Conservation (phyloP, 1,140 invertebrate genomes). For the Brachionus asplanchnoidis region DNA sequence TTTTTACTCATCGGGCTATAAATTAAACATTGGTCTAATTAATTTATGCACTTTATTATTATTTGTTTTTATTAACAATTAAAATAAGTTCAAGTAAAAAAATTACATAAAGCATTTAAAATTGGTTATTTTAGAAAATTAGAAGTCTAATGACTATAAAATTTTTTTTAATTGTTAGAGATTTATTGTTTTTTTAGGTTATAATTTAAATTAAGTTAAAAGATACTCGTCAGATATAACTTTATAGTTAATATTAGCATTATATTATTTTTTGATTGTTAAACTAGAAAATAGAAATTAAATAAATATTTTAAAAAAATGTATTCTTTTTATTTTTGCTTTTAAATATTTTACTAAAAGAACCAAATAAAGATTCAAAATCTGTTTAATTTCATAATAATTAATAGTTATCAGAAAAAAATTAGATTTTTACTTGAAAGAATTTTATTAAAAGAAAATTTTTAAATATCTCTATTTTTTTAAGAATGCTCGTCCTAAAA, state of each 20-base stretch:
- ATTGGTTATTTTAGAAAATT: not conserved
- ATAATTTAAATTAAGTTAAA: not conserved
- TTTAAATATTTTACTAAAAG: not conserved
- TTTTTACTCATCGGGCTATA: not conserved
- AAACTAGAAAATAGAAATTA: not conserved
- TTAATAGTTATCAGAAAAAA: too few relatives aligned
- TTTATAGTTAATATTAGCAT: not conserved
- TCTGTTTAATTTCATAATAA: too few relatives aligned
- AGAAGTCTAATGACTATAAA: constrained; percentile 36
- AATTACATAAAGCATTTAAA: not conserved
- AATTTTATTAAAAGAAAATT: too few relatives aligned
- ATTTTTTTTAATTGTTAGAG: constrained; percentile 25
- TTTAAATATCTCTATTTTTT: too few relatives aligned
- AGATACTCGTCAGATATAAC: not conserved
- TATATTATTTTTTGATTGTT: not conserved
- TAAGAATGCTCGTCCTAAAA: too few relatives aligned
- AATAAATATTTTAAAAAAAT: not conserved
- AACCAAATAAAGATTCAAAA: too few relatives aligned
- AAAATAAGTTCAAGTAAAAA: not conserved
- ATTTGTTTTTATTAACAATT: not conserved
- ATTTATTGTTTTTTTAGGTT: not conserved
- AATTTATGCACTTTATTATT: not conserved
- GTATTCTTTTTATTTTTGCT: not conserved
- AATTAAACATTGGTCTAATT: not conserved
- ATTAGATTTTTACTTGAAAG: too few relatives aligned